A percentile compares a stretch with the other conserved stretches of the same genome.
Conservation (phyloP, 2,888 invertebrate species). For the Brachynemurus nebulosus region DNA sequence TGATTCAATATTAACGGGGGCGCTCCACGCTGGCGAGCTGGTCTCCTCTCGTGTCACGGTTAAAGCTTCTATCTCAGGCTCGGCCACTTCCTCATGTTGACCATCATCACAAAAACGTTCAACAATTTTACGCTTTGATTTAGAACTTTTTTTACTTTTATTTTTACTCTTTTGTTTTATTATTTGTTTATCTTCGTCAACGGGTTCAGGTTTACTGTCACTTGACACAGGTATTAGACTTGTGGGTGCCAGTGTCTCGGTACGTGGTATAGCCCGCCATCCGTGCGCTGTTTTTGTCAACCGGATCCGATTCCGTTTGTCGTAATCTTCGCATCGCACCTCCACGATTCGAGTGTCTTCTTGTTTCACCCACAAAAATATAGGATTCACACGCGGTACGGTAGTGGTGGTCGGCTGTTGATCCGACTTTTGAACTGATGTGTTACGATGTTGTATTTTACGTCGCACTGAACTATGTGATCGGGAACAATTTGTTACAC, state of each 20-base stretch:
- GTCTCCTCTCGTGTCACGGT: constrained; percentile 10
- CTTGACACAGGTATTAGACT: constrained; percentile 14
- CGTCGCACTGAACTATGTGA: constrained; percentile 29
- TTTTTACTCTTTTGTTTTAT: constrained; percentile 22
- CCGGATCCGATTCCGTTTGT: constrained; percentile 69
- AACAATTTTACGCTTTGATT: constrained; percentile 22
- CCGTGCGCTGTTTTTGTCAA: constrained; percentile 68
- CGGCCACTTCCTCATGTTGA: constrained; percentile 20
- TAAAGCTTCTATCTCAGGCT: constrained; percentile 5
- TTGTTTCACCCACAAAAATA: constrained; percentile 75
- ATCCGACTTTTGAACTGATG: neutral
- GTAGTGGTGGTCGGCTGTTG: constrained; percentile 27
- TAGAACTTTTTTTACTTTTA: constrained; percentile 11
- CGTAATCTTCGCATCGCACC: constrained; percentile 78
- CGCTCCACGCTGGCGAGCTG: constrained; percentile 27
- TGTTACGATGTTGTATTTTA: constrained; percentile 25
- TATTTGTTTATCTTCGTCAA: constrained; percentile 21
- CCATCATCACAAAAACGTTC: constrained; percentile 24
- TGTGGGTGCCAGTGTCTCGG: constrained; percentile 42
- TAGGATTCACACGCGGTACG: constrained; percentile 58
- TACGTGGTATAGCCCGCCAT: constrained; percentile 72
- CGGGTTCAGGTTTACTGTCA: constrained; percentile 21
- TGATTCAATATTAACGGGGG: constrained; percentile 41
- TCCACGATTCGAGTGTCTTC: constrained; percentile 67
- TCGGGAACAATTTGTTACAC: constrained; percentile 32